Conservation (phyloP, 2,113 vertebrate genomes). For the Myrmophylax atrothorax region DNA sequence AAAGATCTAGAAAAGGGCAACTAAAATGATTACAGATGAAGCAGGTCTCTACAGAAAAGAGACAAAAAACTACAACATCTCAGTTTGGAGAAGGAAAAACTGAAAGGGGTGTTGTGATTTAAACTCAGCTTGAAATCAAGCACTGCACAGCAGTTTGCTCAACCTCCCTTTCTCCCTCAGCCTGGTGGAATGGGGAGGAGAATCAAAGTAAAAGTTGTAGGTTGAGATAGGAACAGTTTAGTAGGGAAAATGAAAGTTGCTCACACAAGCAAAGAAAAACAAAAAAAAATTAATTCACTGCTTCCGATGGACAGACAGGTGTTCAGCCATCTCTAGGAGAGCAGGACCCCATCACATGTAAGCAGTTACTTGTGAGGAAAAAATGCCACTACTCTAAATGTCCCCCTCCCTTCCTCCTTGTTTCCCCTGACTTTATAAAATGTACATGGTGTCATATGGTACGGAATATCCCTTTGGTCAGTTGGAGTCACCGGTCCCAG, state of each 20-base stretch:
- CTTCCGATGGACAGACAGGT: background rate
- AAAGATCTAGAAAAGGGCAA: background rate
- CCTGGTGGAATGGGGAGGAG: background rate
- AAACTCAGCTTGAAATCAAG: background rate
- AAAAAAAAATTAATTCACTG: background rate
- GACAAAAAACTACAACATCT: background rate
- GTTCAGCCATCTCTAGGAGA: background rate
- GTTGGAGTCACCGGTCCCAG: background rate
- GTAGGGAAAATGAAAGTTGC: background rate
- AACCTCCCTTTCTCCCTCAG: background rate
- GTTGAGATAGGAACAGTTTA: background rate
- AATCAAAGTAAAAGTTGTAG: background rate
- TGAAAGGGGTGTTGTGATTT: background rate
- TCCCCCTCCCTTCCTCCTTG: background rate
- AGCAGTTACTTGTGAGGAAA: background rate
- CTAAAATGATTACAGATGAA: background rate
- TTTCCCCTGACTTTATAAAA: background rate
- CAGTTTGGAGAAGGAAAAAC: background rate
- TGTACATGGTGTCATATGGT: too few relatives aligned
- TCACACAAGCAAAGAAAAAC: background rate
- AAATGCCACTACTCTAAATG: background rate
- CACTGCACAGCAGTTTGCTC: background rate
- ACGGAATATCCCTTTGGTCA: background rate
- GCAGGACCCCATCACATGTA: fast-evolving
- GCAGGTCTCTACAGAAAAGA: background rate